Percentiles rank a stretch among this genome's conserved stretches.
phyloP scores from a whole-genome alignment of 2,888 invertebrate genomes.

The Biston stratarius region DNA sequence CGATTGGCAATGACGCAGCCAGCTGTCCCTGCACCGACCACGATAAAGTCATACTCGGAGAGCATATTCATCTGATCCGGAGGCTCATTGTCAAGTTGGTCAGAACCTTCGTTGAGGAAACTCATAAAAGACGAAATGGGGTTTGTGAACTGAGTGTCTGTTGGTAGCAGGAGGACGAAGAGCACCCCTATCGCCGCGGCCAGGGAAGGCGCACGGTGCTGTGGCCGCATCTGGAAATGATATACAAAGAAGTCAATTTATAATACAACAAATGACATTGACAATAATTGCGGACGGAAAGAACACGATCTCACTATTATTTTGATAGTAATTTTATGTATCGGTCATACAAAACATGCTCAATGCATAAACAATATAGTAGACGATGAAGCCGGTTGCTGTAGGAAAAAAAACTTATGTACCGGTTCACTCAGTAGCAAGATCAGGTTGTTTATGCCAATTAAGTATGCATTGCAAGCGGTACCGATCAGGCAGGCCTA shows the following conservation, averaged over 20 bases:
- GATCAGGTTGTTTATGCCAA: constrained; percentile 14
- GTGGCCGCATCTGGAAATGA: constrained; percentile 75
- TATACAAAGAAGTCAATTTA: constrained; percentile 19
- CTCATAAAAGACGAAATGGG: constrained; percentile 82
- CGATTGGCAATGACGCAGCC: constrained; percentile 92
- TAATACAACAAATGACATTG: not conserved
- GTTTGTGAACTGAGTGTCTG: constrained; percentile 64
- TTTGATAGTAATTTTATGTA: not conserved
- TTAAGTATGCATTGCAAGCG: constrained; percentile 25
- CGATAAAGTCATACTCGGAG: constrained; percentile 90
- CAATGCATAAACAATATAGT: not conserved
- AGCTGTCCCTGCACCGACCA: constrained; percentile 93
- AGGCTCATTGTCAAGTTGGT: constrained; percentile 83
- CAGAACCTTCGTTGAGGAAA: constrained; percentile 83
- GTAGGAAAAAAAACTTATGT: constrained; percentile 12
- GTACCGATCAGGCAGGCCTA: constrained; percentile 22
- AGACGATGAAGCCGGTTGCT: not conserved
- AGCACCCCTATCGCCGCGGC: constrained; percentile 63
- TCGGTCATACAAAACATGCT: not conserved
- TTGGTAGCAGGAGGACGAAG: constrained; percentile 57
- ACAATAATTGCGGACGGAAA: not conserved
- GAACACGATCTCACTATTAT: not conserved
- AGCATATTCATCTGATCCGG: constrained; percentile 79
- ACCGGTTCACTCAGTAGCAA: not conserved
- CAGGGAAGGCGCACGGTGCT: constrained; percentile 55